Evolutionary conservation across 2,888 invertebrate genomes (phyloP).

Genomic region (Acanthoscelides obtectus): DNA sequence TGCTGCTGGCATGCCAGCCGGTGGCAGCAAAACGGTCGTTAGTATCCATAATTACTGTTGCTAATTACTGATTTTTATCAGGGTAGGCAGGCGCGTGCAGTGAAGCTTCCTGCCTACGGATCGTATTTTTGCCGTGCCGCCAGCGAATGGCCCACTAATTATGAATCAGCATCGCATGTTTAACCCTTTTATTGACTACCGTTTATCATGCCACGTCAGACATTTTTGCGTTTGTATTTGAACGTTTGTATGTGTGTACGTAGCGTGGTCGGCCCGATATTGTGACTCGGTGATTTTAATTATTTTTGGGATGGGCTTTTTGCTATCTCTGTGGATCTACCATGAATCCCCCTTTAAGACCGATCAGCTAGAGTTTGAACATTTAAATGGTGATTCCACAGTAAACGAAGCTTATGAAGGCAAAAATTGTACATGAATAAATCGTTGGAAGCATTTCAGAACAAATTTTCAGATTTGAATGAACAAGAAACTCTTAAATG

Average conservation of each 20-base stretch:
- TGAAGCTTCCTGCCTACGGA: conserved; percentile 33
- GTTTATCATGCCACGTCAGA: conserved; percentile 41
- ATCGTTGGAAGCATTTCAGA: too few relatives aligned
- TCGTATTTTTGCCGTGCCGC: conserved; percentile 38
- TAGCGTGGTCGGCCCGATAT: background rate
- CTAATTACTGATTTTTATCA: conserved; percentile 51
- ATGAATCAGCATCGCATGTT: conserved; percentile 45
- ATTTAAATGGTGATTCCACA: too few relatives aligned
- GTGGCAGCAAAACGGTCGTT: conserved; percentile 44
- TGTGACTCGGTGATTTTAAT: too few relatives aligned
- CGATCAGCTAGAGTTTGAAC: too few relatives aligned
- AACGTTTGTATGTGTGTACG: background rate
- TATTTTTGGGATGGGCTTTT: too few relatives aligned
- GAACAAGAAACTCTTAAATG: too few relatives aligned
- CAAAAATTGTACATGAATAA: too few relatives aligned
- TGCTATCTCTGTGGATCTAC: too few relatives aligned
- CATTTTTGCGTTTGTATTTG: conserved; percentile 21
- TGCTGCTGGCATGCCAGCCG: too few relatives aligned
- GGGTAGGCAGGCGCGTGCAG: conserved; percentile 46
- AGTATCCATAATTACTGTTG: conserved; percentile 49
- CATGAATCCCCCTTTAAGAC: too few relatives aligned
- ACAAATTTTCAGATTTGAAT: too few relatives aligned
- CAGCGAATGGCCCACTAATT: conserved; percentile 37
- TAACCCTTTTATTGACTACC: conserved; percentile 45
- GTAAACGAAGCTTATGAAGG: too few relatives aligned